Conservation (phyloP, 2,888 invertebrate genomes). For the Pantelozetes paolii region DNA sequence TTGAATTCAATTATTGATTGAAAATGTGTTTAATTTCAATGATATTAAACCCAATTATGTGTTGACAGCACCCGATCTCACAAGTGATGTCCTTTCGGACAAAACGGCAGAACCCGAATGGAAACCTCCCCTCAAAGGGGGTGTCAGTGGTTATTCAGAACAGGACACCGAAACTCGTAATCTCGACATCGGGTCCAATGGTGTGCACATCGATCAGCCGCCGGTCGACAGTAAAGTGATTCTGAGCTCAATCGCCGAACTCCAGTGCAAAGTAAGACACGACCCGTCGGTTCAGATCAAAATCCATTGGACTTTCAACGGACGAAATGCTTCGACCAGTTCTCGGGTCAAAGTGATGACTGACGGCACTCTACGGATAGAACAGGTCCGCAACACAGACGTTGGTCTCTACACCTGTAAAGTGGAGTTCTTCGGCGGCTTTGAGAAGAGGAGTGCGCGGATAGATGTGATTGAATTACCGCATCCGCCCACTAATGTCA, state of each 20-base stretch:
- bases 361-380: constrained; percentile 81
- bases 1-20: too few species aligned
- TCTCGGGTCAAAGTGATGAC: constrained; percentile 55
- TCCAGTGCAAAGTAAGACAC: constrained; percentile 89
- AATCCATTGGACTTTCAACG: constrained; percentile 81
- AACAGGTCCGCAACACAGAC: constrained; percentile 67
- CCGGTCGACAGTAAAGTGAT: constrained; percentile 62
- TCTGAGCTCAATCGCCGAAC: constrained; percentile 82
- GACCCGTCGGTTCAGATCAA: constrained; percentile 81
- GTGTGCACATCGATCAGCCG: constrained; percentile 54
- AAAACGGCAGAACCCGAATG: constrained; percentile 79
- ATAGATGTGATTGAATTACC: constrained; percentile 90
- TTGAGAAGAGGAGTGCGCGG: constrained; percentile 79
- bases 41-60: too few species aligned
- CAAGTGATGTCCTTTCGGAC: constrained; percentile 73
- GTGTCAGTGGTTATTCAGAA: constrained; percentile 72
- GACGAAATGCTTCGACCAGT: constrained; percentile 53
- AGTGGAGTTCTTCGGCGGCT: constrained; percentile 80
- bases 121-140: constrained; percentile 78
- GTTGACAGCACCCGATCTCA: constrained; percentile 57
- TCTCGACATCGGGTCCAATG: constrained; percentile 56
- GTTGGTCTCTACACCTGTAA: constrained; percentile 90
- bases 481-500: constrained; percentile 81
- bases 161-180: constrained; percentile 62
- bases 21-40: too few species aligned